Base-by-base conservation (phyloP, 2,888 invertebrate genomes). In the Lycaena phlaeas region DNA sequence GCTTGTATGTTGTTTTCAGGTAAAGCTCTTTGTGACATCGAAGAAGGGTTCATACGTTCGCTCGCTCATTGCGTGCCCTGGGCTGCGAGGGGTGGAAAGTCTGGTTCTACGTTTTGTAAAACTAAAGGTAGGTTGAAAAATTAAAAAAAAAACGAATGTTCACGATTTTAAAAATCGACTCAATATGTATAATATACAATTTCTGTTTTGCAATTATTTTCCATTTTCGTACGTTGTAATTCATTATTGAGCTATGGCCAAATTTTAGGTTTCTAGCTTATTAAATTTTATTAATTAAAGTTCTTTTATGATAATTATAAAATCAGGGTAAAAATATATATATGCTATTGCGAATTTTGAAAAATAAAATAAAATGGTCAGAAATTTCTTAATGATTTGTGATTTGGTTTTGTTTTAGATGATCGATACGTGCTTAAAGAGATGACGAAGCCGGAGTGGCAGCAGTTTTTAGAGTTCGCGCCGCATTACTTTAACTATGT, bases 61-160 rank as follows among this genome's bases (percentile, higher is more conserved):
- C 81, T 97, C 40, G 89, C 93, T 26, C 87, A 92, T 48, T 96
- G 96, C 62, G 88, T 93, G 26, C 92, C 91, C 40, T 98, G 97
- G 97, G 93, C 93, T 34, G 97, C 98, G 0, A 87, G 92, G 50
- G 99, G 98, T 3, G 99, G 99, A 22, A 99, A 99, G 76, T 98
- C 98, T 1, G 98, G 98, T 1, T 97, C 97, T 4, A 90, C 92
- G 22, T 99, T 99, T 84, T 94, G 95, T 64, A 98, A 98, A 85
- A 97, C 96, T 27, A 87, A 89, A 71, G 95, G 93, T 91, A 62
- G 44, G 40, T 30, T 29, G n/a, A n/a, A n/a, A n/a, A n/a, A n/a
- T n/a, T n/a, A n/a, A n/a, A n/a, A n/a, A n/a, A n/a, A n/a, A n/a
- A n/a, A n/a, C n/a, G n/a, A n/a, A n/a, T n/a, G n/a, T n/a, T n/a